Conservation (phyloP, 2,113 vertebrate species). For the Circaetus gallicus region DNA sequence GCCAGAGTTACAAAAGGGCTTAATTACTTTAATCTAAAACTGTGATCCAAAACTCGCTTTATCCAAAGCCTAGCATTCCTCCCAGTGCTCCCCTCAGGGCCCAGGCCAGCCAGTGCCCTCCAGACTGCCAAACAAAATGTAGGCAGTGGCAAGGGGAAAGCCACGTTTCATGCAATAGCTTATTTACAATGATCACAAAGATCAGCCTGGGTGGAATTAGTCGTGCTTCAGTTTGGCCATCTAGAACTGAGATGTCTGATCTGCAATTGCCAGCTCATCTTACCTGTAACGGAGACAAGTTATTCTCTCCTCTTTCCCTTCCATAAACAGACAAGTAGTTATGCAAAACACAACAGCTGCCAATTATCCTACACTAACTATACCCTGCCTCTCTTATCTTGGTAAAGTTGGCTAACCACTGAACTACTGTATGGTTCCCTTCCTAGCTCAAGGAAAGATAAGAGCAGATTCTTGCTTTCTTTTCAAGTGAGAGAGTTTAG, state of each 20-base stretch:
- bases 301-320: not conserved
- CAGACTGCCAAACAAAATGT: not conserved
- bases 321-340: not conserved
- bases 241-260: not conserved
- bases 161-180: not conserved
- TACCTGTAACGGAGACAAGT: not conserved
- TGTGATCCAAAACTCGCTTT: not conserved
- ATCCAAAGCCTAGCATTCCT: not conserved
- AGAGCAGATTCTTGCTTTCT: not conserved
- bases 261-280: not conserved
- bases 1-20: not conserved
- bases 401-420: not conserved
- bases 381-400: not conserved
- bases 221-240: not conserved
- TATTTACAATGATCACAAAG: not conserved
- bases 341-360: not conserved
- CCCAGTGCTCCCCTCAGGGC: not conserved
- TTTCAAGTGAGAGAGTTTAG: not conserved
- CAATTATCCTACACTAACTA: not conserved
- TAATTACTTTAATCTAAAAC: not conserved
- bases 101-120: rapidly evolving
- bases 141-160: not conserved
- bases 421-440: not conserved
- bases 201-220: not conserved
- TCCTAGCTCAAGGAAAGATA: not conserved